Evolutionary conservation across 2,888 invertebrate species (phyloP).

Genomic region (Folsomia candida): DNA sequence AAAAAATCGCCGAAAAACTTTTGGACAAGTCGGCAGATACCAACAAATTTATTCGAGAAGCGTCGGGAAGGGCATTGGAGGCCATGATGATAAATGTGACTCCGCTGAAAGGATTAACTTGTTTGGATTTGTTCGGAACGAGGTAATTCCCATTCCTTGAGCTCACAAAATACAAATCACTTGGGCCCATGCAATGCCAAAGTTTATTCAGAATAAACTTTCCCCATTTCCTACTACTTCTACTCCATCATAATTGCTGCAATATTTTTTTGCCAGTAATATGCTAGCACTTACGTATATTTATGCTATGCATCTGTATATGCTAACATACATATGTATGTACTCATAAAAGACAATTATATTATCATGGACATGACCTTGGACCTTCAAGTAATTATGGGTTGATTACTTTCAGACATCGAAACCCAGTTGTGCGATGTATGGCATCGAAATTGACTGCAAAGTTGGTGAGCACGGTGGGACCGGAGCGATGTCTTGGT

Average conservation of each 20-base stretch:
- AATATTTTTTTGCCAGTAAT: too few species aligned
- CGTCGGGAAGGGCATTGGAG: conserved; percentile 76
- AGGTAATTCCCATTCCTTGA: conserved; percentile 53
- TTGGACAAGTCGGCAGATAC: conserved; percentile 89
- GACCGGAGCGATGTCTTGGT: conserved; percentile 68
- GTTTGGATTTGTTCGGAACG: conserved; percentile 68
- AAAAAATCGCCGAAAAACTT: conserved; percentile 76
- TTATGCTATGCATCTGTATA: too few species aligned
- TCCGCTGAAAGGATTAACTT: conserved; percentile 65
- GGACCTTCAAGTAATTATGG: background rate
- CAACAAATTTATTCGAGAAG: conserved; percentile 86
- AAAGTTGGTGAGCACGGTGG: conserved; percentile 69
- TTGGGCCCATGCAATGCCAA: too few species aligned
- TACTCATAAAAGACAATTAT: too few species aligned
- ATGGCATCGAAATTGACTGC: conserved; percentile 76
- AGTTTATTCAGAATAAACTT: too few species aligned
- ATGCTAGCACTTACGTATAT: too few species aligned
- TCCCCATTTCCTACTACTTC: too few species aligned
- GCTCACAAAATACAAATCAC: too few species aligned
- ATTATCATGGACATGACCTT: too few species aligned
- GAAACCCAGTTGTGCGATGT: conserved; percentile 82
- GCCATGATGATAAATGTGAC: conserved; percentile 75
- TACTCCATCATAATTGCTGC: too few species aligned
- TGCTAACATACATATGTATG: too few species aligned
- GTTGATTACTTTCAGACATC: conserved; percentile 61